Evolutionary conservation across 2,113 vertebrate genomes (phyloP), one percentile per base, ranked within the genome.

Genomic region (Poeciliopsis occidentalis): DNA sequence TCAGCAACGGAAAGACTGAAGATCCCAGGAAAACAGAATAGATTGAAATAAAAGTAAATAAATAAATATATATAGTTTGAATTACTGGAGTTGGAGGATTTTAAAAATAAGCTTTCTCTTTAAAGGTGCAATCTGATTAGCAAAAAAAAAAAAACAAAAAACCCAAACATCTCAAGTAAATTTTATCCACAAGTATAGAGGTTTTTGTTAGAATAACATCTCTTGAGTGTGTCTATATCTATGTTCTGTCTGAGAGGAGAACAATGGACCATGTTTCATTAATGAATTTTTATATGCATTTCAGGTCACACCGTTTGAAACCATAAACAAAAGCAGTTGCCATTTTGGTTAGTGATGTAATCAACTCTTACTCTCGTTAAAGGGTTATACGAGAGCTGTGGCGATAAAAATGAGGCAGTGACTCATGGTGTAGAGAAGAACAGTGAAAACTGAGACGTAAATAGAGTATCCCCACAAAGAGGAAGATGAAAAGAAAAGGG

Each of bases 361-460:
- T 88, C 80, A 75, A 73, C 76, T 80, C 39, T 29, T 70, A 64
- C 65, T 78, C 69, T 80, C 72, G 72, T 85, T 79, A 78, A 7
- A 67, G 39, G 64, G 71, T 79, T 66, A 72, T 65, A 70, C 0
- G 65, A 80, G 71, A 24, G 44, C 64, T 30, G 68, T 51, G 64
- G 82, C 15, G 74, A 85, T 70, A 76, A 71, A 79, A 85, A 73
- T 29, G 57, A 79, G 71, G 44, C 37, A 24, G 73, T 73, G 81
- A 89, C 61, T 88, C 68, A 78, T 0, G 27, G 72, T 26, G 24
- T n/a, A 65, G 44, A 44, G 41, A 76, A 65, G 65, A 78, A 67
- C 44, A 60, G n/a, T 37, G 64, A 30, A 7, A 64, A 0, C 41
- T 7, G 10, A 65, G 47, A 13, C 69, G 27, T 2, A 24, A 4